Conservation (phyloP, 1,140 invertebrate species). For the Idris sp. region DNA sequence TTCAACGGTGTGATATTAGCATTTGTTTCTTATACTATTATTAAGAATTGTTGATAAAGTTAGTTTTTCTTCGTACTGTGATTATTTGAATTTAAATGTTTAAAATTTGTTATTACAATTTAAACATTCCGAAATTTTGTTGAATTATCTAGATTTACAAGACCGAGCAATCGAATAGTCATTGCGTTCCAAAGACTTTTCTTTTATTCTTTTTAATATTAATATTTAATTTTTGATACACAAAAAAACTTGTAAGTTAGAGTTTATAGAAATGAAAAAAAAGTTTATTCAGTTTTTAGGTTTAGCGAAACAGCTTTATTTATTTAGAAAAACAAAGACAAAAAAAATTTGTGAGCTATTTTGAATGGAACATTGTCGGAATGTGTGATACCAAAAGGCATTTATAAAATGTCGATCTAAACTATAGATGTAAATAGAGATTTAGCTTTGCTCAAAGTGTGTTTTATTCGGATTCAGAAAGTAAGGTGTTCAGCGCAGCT, state of each 20-base stretch:
- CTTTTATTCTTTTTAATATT: not conserved
- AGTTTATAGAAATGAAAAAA: no score
- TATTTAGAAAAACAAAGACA: no score
- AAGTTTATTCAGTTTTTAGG: no score
- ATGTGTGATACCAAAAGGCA: conserved; percentile 41
- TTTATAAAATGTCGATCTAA: conserved; percentile 36
- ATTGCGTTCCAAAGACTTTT: conserved; percentile 12
- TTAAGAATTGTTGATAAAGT: conserved; percentile 19
- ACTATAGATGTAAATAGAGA: conserved; percentile 41
- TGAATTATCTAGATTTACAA: conserved; percentile 5
- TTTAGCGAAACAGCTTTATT: no score
- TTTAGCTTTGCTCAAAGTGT: conserved; percentile 57
- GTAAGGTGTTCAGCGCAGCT: conserved; percentile 31
- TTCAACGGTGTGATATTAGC: conserved; percentile 18
- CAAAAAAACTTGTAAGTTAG: no score
- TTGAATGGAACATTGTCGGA: conserved; percentile 14
- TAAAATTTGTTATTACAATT: conserved; percentile 10
- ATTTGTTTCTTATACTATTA: conserved; percentile 23
- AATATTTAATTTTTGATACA: no score
- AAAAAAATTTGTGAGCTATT: conserved; percentile 5
- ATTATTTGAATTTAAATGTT: conserved; percentile 14
- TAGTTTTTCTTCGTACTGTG: conserved; percentile 4
- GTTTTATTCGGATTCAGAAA: conserved; percentile 49
- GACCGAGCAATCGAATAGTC: conserved; percentile 31
- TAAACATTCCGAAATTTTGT: conserved; percentile 19